A percentile compares a stretch with the other conserved stretches of the same genome.
phyloP scores from a whole-genome alignment of 2,797 vertebrate species.

The Brachyalestes nurse region DNA sequence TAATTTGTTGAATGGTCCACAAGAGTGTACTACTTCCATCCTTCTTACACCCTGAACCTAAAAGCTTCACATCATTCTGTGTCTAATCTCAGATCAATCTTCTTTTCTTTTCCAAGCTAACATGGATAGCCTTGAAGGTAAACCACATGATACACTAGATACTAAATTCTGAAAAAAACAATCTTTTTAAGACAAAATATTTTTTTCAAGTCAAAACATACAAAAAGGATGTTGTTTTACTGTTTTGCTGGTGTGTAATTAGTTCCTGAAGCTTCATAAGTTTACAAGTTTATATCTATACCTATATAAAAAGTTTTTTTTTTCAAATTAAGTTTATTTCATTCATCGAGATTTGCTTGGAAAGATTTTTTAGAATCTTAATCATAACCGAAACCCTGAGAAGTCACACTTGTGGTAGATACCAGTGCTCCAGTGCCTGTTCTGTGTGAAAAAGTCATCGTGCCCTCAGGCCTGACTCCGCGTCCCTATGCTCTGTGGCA shows the following conservation, averaged over 20 bases:
- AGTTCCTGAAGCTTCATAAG: too few relatives aligned
- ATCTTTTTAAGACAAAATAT: too few relatives aligned
- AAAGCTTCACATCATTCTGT: not conserved
- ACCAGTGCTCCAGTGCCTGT: not conserved
- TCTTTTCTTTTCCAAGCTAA: conserved; percentile 89
- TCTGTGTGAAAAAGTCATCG: not conserved
- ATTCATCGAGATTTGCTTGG: too few relatives aligned
- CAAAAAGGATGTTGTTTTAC: too few relatives aligned
- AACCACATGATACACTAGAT: conserved; percentile 59
- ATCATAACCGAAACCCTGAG: too few relatives aligned
- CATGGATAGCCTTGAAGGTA: conserved; percentile 99
- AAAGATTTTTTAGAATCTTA: too few relatives aligned
- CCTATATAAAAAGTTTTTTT: too few relatives aligned
- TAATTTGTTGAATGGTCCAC: not conserved
- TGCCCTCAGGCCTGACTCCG: not conserved
- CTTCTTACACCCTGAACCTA: not conserved
- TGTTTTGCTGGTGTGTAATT: too few relatives aligned
- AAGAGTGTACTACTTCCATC: not conserved
- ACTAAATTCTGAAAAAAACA: too few relatives aligned
- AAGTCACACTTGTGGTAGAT: not conserved
- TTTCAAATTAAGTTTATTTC: too few relatives aligned
- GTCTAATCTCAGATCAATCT: conserved; percentile 56
- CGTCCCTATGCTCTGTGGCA: conserved; percentile 66
- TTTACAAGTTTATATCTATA: too few relatives aligned
- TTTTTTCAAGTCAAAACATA: too few relatives aligned